Evolutionary conservation across 1,140 invertebrate genomes (phyloP), one percentile per base, ranked within the genome.

Genomic region (Bathynomus jamesi): DNA sequence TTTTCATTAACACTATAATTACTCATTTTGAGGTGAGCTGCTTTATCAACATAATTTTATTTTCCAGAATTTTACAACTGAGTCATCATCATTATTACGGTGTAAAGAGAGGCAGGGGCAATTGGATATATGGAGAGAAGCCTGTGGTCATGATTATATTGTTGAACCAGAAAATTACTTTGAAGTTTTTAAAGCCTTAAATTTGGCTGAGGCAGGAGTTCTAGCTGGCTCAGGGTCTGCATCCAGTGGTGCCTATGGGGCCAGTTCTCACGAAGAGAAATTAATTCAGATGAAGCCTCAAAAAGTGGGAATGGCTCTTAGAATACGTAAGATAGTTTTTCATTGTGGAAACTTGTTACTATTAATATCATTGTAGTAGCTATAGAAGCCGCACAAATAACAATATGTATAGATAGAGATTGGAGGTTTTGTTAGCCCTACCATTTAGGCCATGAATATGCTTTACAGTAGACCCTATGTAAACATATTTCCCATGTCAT

Each of bases 191-290:
- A 28, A 53, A 21, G 40, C 13, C 21, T 21, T 53, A 1, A 53
- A 21, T 17, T 53, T 76, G 46, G 73, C 75, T 0, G 79, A 83
- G 67, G 82, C 86, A 72, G 83, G 83, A 31, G 80, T 85, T 72
- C 80, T 89, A 61, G 84, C 85, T 17, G 77, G 72, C 10, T 70
- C 75, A 71, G 72, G 80, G 73, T 78, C 80, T 78, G 31, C 78
- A 65, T 61, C 79, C 64, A 66, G 75, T 25, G 75, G 78, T 21
- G 75, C 73, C 61, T 76, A 71, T 61, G 28, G 74, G 65, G 62
- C 31, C 8, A 17, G 78, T 53, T 75, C 70, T n/a, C 62, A 76
- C 17, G 65, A 70, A 21, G 71, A 76, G 30, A 28, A 29, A 3
- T 66, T 76, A 62, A 70, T 76, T 24, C 77, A 78, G 64, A 78